Evolutionary conservation across 2,113 vertebrate species (phyloP).

Genomic region (Chamaetylas fuelleborni): DNA sequence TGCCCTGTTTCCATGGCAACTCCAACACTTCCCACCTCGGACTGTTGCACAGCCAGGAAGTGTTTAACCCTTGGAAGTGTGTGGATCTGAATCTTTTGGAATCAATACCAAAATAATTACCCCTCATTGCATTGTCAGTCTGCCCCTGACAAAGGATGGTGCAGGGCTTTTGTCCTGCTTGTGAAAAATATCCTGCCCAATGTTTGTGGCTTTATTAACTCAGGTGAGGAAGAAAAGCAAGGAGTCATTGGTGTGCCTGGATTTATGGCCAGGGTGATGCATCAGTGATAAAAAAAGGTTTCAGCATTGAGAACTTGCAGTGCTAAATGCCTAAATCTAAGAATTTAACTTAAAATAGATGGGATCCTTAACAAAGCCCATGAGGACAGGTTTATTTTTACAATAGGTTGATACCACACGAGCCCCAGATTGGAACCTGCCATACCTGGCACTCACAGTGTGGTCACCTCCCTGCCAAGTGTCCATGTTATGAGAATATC

Average conservation of each 20-base stretch:
- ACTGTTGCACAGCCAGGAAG: neutral
- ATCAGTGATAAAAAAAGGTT: neutral
- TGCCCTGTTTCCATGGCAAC: slow-evolving; percentile 56
- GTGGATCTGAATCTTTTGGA: neutral
- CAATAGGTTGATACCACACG: neutral
- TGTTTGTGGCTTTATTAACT: neutral
- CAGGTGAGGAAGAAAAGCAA: neutral
- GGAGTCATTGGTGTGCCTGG: neutral
- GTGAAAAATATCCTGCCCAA: neutral
- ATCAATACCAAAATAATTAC: neutral
- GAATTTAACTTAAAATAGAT: neutral
- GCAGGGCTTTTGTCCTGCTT: neutral
- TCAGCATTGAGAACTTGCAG: neutral
- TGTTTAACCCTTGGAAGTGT: slow-evolving; percentile 45
- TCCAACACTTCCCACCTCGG: slow-evolving; percentile 5
- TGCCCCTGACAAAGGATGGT: neutral
- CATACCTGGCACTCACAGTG: neutral
- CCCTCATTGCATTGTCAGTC: neutral
- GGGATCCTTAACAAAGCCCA: neutral
- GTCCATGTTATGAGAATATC: neutral
- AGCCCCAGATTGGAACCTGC: neutral
- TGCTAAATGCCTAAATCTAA: neutral
- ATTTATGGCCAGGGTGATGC: neutral
- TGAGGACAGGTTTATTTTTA: neutral
- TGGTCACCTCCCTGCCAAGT: neutral